Evolutionary conservation across 1,140 invertebrate genomes (phyloP), one percentile per base, ranked within the genome.

Genomic region (Gryon sp.): DNA sequence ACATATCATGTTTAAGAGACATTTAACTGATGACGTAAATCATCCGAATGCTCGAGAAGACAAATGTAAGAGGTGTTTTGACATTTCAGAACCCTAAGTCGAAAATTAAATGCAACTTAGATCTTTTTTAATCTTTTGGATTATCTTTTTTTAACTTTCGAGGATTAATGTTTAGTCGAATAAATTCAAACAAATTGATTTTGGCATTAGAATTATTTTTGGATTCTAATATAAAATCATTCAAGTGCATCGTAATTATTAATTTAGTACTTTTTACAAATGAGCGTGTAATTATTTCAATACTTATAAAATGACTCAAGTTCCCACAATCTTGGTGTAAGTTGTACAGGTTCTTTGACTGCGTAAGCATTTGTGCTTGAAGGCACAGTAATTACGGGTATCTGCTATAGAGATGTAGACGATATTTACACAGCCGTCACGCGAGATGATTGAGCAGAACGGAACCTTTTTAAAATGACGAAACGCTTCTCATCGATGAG

Each of bases 371-470:
- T 85, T 78, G 77, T 68, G 82, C 53, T 79, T 68, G 78, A 81
- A 83, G 80, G 81, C 80, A 79, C 76, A 74, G 82, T 86, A 85
- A 86, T 86, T 84, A 84, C 80, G 79, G 80, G 80, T 84, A 86
- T 85, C 83, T 86, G 80, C 83, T 85, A 85, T 84, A 80, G 79
- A 75, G 81, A 83, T 82, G 80, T 84, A 83, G 74, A 79, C 80
- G 83, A 86, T 88, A 86, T 88, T 88, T 87, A 86, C 85, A 84
- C 85, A 87, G 84, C 82, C 82, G 84, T 86, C 82, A 82, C 79
- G 78, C 77, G 72, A 79, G 79, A 86, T 86, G 85, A 88, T 88
- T 84, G 82, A 87, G 82, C 82, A 84, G 83, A 83, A 81, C 82
- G 82, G 81, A 82, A 79, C 72, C 80, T 82, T 76, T 76, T 73